These are phyloP conservation scores for Atethmia centrago DNA, from an alignment of 2,888 invertebrate genomes.

Conservation along the genomic window DNA sequence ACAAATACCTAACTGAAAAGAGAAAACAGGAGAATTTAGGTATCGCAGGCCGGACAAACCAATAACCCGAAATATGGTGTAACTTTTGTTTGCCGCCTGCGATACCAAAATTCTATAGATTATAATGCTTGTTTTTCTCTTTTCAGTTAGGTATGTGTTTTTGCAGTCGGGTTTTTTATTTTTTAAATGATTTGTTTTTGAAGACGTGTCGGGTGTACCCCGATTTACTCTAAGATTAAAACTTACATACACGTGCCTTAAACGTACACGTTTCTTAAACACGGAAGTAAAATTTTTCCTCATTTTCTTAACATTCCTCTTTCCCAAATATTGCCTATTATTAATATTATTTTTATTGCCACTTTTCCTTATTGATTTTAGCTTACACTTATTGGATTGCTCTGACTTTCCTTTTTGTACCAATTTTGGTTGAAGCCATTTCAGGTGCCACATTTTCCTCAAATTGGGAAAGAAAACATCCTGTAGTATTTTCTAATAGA, in stretches of 20 bases:
- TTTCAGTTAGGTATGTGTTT: no score
- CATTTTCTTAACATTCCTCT: neutral
- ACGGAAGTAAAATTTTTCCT: neutral
- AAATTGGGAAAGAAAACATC: neutral
- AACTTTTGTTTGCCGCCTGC: no score
- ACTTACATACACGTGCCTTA: neutral
- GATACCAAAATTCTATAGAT: no score
- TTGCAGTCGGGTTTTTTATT: no score
- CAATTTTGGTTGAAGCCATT: neutral
- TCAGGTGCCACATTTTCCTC: constrained; percentile 1
- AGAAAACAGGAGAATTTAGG: no score
- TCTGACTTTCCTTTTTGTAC: neutral
- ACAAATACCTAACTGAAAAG: no score
- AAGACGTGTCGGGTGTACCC: neutral
- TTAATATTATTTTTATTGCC: neutral
- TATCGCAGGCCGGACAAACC: no score
- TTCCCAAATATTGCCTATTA: neutral
- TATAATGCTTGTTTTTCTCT: no score
- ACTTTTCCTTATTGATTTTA: constrained; percentile 1
- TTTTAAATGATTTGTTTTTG: no score
- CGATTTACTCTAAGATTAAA: neutral
- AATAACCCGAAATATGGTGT: no score
- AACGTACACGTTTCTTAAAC: neutral
- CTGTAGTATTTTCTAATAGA: constrained; percentile 1
- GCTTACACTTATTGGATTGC: constrained; percentile 1